These are phyloP conservation scores for Crypturellus tataupa DNA, from an alignment of 2,797 vertebrate species.

Conservation along the genomic window DNA sequence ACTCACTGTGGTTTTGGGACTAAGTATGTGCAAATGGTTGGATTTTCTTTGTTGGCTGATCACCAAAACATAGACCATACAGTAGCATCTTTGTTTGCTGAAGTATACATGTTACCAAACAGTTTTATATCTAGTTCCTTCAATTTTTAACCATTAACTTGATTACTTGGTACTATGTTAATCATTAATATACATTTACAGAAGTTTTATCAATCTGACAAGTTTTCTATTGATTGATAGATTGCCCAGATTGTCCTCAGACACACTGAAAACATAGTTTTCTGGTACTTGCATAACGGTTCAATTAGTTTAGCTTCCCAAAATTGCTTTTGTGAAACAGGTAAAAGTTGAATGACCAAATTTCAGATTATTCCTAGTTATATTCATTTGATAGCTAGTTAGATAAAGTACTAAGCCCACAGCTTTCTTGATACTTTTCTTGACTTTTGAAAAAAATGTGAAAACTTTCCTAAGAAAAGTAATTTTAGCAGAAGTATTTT, in stretches of 20 bases:
- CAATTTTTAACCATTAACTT: slow-evolving; percentile 75
- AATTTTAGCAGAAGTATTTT: slow-evolving; percentile 78
- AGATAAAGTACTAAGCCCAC: slow-evolving; percentile 71
- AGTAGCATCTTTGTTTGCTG: slow-evolving; percentile 81
- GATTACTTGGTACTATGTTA: slow-evolving; percentile 77
- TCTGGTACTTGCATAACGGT: slow-evolving; percentile 79
- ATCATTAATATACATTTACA: slow-evolving; percentile 74
- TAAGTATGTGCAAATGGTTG: slow-evolving; percentile 81
- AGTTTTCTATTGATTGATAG: slow-evolving; percentile 75
- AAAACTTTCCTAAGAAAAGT: slow-evolving; percentile 70
- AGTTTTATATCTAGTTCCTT: slow-evolving; percentile 77
- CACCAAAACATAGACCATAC: slow-evolving; percentile 78
- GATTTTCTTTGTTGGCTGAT: slow-evolving; percentile 88
- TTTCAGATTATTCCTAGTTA: slow-evolving; percentile 74
- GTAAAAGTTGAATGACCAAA: slow-evolving; percentile 75
- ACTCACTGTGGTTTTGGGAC: slow-evolving; percentile 77
- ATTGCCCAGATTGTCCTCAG: slow-evolving; percentile 77
- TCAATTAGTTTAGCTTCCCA: slow-evolving; percentile 74
- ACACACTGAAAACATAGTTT: slow-evolving; percentile 64
- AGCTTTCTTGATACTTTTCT: slow-evolving; percentile 70
- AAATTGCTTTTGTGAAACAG: slow-evolving; percentile 74
- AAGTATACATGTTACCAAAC: slow-evolving; percentile 75
- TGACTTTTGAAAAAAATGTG: slow-evolving; percentile 71
- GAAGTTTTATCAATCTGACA: slow-evolving; percentile 78
- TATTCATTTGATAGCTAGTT: slow-evolving; percentile 75